Evolutionary conservation across 2,113 vertebrate genomes (phyloP), one percentile per base, ranked within the genome.

Genomic region (Eptatretus burgeri): DNA sequence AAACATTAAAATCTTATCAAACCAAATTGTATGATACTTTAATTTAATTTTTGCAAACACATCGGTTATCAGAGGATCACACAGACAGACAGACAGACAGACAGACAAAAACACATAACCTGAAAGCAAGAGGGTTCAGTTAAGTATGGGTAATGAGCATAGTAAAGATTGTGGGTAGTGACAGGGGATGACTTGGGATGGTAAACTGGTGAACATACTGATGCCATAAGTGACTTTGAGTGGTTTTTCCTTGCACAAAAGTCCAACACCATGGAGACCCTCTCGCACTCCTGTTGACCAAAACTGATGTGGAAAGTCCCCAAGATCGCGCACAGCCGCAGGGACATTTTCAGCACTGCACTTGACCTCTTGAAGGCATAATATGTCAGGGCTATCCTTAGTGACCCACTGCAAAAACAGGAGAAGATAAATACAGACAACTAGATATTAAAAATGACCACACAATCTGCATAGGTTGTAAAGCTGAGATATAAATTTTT

Each of bases 321-420:
- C 68, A 74, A 88, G 76, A 1, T 79, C 78, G 41, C 75, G 81
- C 69, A 88, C 78, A 1, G 82, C 79, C 1, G 72, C 67, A 1
- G 84, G 85, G 19, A 89, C 74, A 62, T 73, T 68, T 62, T 80
- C 85, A 69, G 83, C 76, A 2, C 77, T 74, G 68, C 85, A 89
- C 69, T 89, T 89, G 0, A 81, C 85, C 69, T 89, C 85, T 69
- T 89, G 85, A 63, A 89, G 78, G 71, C 83, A 88, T 64, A 89
- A 65, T 41, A 88, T 72, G 64, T 89, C 82, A 12, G 85, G 84
- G 56, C 71, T 70, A 74, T 89, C 85, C 65, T 83, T 74, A 1
- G 78, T 78, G 63, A 89, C 77, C 85, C 84, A 89, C 85, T 89
- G 66, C 2, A 27, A 62, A 9, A 60, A 20, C 14, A 63, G 16